Base-by-base conservation (phyloP, 1,140 invertebrate species). In the Drosophila subpulchrella region DNA sequence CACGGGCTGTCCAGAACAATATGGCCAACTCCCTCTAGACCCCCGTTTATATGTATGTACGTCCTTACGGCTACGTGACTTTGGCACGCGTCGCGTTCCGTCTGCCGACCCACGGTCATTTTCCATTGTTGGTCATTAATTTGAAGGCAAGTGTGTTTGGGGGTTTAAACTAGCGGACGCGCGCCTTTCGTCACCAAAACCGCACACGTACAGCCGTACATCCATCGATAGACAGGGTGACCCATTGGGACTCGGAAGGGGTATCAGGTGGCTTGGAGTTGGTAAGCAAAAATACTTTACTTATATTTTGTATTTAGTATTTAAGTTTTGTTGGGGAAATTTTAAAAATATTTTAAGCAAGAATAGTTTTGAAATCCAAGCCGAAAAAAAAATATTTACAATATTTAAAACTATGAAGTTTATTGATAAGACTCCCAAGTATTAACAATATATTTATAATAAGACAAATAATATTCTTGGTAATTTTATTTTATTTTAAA, bases 81-180 rank as follows among this genome's bases (percentile, higher is more conserved):
- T 76, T 76, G 48, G 55, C 73, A 76, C 60, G 72, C 60, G 36
- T 27, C 70, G 67, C 46, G 47, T 72, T 72, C 47, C 38, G 70
- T 60, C 55, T 39, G 60, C 53, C 39, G 63, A 44, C 50, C 56
- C 67, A 60, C 58, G 59, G 65, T 68, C 82, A 74, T 67, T 81
- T 66, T 15, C 62, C 71, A 73, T 74, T 88, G 84, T 88, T 83
- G 83, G 79, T 74, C 83, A 83, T 86, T 86, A 86, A 88, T 83
- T 88, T 83, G 75, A 83, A 82, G 84, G 80, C 71, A 70, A 79
- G 83, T 75, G 75, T 73, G 81, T 76, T 86, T 73, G 75, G 71
- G 78, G 59, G n/a, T n/a, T 60, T 71, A 55, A 75, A 78, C 82
- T 42, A 68, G 61, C 60, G 61, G 44, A 15, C 48, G 57, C 71